Evolutionary conservation across 2,888 invertebrate genomes (phyloP), one percentile per base, ranked within the genome.

Genomic region (Oxyteleia sp.): DNA sequence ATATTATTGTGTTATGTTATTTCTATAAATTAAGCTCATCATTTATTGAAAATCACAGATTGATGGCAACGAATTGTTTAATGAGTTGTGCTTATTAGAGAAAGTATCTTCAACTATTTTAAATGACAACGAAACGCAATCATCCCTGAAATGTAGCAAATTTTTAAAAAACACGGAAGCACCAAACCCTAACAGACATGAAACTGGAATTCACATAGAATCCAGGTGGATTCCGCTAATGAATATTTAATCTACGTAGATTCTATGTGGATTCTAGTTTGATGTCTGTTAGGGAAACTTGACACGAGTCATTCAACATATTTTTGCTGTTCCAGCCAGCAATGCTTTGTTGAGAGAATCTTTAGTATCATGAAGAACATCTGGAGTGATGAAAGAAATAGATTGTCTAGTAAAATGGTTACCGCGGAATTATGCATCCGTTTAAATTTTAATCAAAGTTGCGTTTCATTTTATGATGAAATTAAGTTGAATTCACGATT

Each of bases 291-390:
- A n/a, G n/a, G n/a, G 5, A 13, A 68, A 53, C 41, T 29, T 59
- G 16, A 57, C 15, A 35, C 53, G 53, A 59, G 18, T 71, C 13
- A 35, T 59, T 15, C 26, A 59, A 38, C 15, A 20, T 4, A 10
- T 71, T 32, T 59, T 71, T 59, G 2, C 71, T 11, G 26, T 59
- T 32, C 59, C 71, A 5, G 10, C 15, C 8, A 53, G 74, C 20
- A 74, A 64, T 53, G 75, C 64, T 20, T 64, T n/a, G 75, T 75
- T 20, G 45, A 75, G 18, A n/a, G 64, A 11, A 38, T 53, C 5
- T 75, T 75, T 26, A 61, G 49, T 18, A 45, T 64, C 11, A 64
- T 75, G 64, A 49, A 72, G 10, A 38, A 72, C 26, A 4, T 72
- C 2, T 72, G 61, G 72, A 32, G 23, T 2, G 15, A 72, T 16